Percentiles rank a stretch among this genome's conserved stretches.
Evolutionary conservation across 2,888 invertebrate genomes (phyloP).

Genomic region (Ypsolopha sequella): DNA sequence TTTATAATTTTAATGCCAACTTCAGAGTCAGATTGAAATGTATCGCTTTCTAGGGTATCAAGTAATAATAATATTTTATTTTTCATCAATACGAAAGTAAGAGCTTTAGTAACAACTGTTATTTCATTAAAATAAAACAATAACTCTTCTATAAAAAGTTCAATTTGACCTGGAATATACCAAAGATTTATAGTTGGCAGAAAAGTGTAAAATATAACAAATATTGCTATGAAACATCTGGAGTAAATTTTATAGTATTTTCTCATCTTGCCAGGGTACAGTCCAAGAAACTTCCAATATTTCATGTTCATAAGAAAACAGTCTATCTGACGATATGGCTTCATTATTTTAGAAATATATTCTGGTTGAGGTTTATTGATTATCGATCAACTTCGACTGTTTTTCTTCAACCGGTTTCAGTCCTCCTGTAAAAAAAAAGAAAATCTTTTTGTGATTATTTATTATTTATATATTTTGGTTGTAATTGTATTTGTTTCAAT

Average conservation of each 20-base stretch:
- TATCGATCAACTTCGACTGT: too few species aligned
- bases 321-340: slow-evolving; percentile 3
- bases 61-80: slow-evolving; percentile 24
- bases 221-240: not conserved
- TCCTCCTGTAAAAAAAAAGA: too few species aligned
- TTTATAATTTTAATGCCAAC: slow-evolving; percentile 21
- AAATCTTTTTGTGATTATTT: too few species aligned
- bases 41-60: slow-evolving; percentile 26
- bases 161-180: slow-evolving; percentile 16
- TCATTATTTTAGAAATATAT: too few species aligned
- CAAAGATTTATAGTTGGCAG: slow-evolving; percentile 9
- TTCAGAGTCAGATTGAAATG: slow-evolving; percentile 27
- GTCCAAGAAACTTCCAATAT: slow-evolving; percentile 6
- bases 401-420: too few species aligned
- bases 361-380: too few species aligned
- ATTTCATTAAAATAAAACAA: slow-evolving; percentile 36
- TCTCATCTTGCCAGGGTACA: slow-evolving; percentile 2
- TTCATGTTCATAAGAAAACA: slow-evolving; percentile 5
- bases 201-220: not conserved
- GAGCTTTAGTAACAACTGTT: slow-evolving; percentile 25
- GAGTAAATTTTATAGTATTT: not conserved
- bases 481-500: too few species aligned
- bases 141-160: slow-evolving; percentile 32
- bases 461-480: too few species aligned
- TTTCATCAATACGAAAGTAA: slow-evolving; percentile 26